A percentile compares a stretch with the other conserved stretches of the same genome.
phyloP scores from a whole-genome alignment of 2,113 vertebrate genomes.

The Barnardius zonarius region DNA sequence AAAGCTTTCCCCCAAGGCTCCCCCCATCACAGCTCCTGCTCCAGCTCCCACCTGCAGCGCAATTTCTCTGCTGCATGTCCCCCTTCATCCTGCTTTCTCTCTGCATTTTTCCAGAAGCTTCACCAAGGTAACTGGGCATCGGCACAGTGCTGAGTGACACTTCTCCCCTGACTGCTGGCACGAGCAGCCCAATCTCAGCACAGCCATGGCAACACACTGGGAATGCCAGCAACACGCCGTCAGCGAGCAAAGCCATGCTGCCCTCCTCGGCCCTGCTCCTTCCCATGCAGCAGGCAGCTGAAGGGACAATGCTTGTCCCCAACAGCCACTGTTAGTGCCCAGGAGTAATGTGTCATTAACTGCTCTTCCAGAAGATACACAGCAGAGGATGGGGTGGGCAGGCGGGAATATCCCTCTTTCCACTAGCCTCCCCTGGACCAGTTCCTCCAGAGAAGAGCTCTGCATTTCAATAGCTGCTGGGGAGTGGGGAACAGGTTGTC shows the following conservation, averaged over 20 bases:
- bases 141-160: not conserved
- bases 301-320: not conserved
- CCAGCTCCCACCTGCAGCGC: not conserved
- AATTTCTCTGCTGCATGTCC: not conserved
- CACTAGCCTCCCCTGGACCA: not conserved
- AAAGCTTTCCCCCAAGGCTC: fast-evolving
- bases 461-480: not conserved
- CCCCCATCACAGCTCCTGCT: not conserved
- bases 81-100: not conserved
- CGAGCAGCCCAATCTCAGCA: not conserved
- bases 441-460: not conserved
- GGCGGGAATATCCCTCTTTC: not conserved
- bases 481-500: not conserved
- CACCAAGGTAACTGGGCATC: constrained; percentile 42
- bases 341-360: not conserved
- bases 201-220: not conserved
- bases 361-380: not conserved
- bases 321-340: not conserved
- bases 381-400: not conserved
- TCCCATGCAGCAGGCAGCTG: not conserved
- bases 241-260: not conserved
- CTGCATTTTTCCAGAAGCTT: not conserved
- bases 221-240: not conserved
- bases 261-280: not conserved
- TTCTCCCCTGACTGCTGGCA: not conserved